phyloP scores from a whole-genome alignment of 2,113 vertebrate species.

The Halichoerus grypus region DNA sequence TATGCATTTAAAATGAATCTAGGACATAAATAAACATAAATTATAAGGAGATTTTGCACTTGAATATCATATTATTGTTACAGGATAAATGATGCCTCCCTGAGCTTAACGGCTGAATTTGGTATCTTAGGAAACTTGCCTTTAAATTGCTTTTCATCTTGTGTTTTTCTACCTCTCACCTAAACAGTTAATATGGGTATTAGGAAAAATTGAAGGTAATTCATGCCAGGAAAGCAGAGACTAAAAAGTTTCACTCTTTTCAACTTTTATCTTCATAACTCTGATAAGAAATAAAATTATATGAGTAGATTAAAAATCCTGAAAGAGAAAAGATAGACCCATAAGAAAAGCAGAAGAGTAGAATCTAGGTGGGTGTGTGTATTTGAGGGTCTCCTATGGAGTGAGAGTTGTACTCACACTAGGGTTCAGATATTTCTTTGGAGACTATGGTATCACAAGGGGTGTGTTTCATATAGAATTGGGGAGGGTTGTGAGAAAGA shows the following conservation, averaged over 20 bases:
- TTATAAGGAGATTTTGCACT: neutral
- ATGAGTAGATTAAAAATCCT: neutral
- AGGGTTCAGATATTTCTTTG: neutral
- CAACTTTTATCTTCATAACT: neutral
- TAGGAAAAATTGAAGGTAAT: neutral
- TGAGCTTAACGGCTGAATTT: neutral
- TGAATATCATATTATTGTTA: neutral
- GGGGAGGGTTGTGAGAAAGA: neutral
- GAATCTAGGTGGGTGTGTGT: too few species aligned
- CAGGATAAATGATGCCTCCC: neutral
- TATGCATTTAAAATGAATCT: neutral
- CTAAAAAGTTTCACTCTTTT: neutral
- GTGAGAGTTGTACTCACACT: neutral
- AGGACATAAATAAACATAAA: conserved; percentile 19
- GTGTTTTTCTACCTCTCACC: neutral
- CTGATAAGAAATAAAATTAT: neutral
- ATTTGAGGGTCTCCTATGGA: neutral
- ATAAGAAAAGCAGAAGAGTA: neutral
- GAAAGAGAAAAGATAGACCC: neutral
- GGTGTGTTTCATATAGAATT: neutral
- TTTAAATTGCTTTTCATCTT: neutral
- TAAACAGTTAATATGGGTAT: conserved; percentile 1
- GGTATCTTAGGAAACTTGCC: neutral
- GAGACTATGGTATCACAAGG: neutral
- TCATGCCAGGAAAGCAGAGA: neutral